Evolutionary conservation across 2,888 invertebrate genomes (phyloP).

Genomic region (Notocelia uddmanniana): DNA sequence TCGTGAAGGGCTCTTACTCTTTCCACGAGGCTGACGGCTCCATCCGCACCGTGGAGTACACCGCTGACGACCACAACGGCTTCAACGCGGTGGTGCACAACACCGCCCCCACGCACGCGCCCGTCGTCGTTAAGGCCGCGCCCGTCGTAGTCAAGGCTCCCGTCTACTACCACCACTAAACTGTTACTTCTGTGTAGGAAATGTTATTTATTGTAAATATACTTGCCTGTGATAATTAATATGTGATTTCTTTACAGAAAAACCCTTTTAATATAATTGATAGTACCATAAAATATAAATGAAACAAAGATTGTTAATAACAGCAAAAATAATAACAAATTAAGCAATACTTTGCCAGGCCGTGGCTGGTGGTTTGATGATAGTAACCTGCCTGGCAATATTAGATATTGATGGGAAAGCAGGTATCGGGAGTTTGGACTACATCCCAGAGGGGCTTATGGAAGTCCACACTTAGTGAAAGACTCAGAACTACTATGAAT

Average conservation of each 20-base stretch:
- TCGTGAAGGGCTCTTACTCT: constrained; percentile 81
- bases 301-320: too few relatives aligned
- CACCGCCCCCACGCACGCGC: constrained; percentile 48
- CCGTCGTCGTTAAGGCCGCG: constrained; percentile 50
- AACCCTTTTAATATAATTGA: too few relatives aligned
- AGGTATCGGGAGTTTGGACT: too few relatives aligned
- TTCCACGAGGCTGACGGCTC: constrained; percentile 75
- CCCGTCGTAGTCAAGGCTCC: constrained; percentile 48
- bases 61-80: constrained; percentile 69
- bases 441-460: too few relatives aligned
- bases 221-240: neutral
- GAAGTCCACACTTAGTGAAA: too few relatives aligned
- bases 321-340: too few relatives aligned
- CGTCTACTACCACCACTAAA: constrained; percentile 51
- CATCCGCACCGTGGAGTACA: constrained; percentile 72
- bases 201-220: constrained; percentile 24
- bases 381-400: too few relatives aligned
- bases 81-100: constrained; percentile 56
- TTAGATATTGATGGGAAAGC: too few relatives aligned
- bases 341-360: too few relatives aligned
- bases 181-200: constrained; percentile 1
- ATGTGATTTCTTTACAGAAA: neutral
- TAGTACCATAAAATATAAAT: too few relatives aligned
- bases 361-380: too few relatives aligned
- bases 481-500: too few relatives aligned